These are phyloP conservation scores for Podarcis cretensis DNA, from an alignment of 2,113 vertebrate genomes.

Conservation along the genomic window DNA sequence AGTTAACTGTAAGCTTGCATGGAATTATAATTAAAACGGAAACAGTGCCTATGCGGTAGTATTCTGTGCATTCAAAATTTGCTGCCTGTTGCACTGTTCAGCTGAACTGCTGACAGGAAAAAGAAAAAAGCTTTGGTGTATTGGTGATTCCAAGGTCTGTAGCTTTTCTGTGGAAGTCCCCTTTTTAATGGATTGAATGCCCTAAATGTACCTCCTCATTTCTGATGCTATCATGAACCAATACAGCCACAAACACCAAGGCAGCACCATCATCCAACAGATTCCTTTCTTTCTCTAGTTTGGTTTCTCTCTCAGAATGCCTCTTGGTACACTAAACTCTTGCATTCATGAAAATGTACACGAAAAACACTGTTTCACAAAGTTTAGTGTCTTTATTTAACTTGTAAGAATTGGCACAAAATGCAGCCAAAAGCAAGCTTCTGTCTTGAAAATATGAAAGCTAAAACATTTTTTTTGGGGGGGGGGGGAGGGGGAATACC, in stretches of 20 bases:
- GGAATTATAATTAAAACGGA: not conserved
- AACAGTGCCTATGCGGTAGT: no score
- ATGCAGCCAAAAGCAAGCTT: not conserved
- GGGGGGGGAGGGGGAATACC: not conserved
- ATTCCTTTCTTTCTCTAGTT: no score
- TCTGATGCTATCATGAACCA: no score
- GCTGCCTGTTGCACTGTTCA: not conserved
- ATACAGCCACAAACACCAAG: not conserved
- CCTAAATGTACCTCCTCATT: not conserved
- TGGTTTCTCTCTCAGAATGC: not conserved
- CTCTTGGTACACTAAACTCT: not conserved
- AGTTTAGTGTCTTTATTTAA: not conserved
- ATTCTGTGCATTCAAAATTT: not conserved
- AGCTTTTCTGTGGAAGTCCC: not conserved
- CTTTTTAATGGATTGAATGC: not conserved
- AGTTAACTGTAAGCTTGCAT: no score
- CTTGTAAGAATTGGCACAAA: not conserved
- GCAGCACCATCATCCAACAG: not conserved
- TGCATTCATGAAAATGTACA: not conserved
- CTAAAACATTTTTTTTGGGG: no score
- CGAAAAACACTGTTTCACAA: not conserved
- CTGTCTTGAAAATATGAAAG: not conserved
- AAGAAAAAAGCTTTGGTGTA: not conserved
- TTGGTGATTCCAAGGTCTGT: not conserved
- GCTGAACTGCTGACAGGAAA: not conserved